Percentiles rank a stretch among this genome's conserved stretches.
Evolutionary conservation across 2,797 vertebrate species (phyloP).

Genomic region (Perodicticus potto): DNA sequence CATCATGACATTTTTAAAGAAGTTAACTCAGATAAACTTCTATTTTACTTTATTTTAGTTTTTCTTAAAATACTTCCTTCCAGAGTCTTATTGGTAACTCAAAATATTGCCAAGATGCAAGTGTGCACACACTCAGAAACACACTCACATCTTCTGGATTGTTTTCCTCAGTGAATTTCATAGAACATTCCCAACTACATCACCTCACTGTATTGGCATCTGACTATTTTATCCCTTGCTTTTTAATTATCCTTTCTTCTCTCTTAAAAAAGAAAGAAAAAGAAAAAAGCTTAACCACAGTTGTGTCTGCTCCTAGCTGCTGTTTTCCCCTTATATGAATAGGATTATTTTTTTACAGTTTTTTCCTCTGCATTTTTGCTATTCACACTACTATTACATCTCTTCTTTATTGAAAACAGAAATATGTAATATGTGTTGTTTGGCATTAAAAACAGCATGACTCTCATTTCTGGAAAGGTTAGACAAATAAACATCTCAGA

Average conservation of each 20-base stretch:
- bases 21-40: conserved; percentile 18
- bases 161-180: background rate
- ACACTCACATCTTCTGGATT: background rate
- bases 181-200: conserved; percentile 19
- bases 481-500: conserved; percentile 34
- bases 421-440: conserved; percentile 55
- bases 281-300: background rate
- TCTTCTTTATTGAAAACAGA: conserved; percentile 68
- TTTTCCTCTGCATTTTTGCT: background rate
- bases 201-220: background rate
- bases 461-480: conserved; percentile 65
- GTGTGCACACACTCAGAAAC: background rate
- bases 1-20: background rate
- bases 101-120: background rate
- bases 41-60: conserved; percentile 40
- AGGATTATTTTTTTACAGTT: background rate
- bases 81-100: background rate
- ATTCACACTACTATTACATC: accelerated
- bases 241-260: conserved; percentile 14
- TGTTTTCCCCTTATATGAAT: background rate
- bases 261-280: background rate
- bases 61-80: conserved; percentile 52
- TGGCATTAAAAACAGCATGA: conserved; percentile 71
- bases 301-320: background rate
- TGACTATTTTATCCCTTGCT: background rate